Evolutionary conservation across 2,888 invertebrate genomes (phyloP), one percentile per base, ranked within the genome.

Genomic region (Maniola hyperantus): DNA sequence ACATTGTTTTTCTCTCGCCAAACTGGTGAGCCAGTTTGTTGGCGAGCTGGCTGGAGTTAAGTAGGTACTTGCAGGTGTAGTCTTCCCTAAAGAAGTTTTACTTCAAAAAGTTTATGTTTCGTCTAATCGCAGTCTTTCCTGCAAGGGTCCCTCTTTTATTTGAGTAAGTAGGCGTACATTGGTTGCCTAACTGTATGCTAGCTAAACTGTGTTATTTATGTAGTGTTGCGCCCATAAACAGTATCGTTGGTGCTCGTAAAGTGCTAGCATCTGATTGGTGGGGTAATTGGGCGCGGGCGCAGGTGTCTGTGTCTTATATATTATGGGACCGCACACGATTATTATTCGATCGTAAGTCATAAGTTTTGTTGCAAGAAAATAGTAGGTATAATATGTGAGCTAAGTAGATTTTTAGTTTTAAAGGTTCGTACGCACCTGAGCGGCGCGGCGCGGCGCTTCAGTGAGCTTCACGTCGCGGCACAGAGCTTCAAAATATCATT

Each of bases 191-290:
- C 57, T 57, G 57, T 42, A 57, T 13, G 42, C 6, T 57, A 13
- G 42, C 1, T 57, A 42, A 6, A 42, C 20, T 6, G 33, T 10
- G 54, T 57, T 64, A 68, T 72, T 72, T 72, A 69, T 72, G 66
- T 68, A 55, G 39, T 26, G 33, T 18, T 42, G 36, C 53, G 42
- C 4, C 13, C 53, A 62, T 62, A 62, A 62, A 62, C 51, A 53
- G 62, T 53, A 26, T 53, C 62, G 42, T 26, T 34, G 59, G 51
- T 26, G 62, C 70, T 69, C 72, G 66, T 72, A 72, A 70, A 70
- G 65, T 70, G 70, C 67, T 67, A 67, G 64, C 70, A 68, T 72
- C 72, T 68, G 72, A 72, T 72, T 72, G 72, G 67, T 65, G 51
- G 53, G 65, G 66, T 71, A 69, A 71, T 71, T 71, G 71, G 71